Percentiles rank a stretch among this genome's conserved stretches.
These are phyloP conservation scores for Enhydra lutris DNA, from an alignment of 2,113 vertebrate genomes.

Conservation along the genomic window DNA sequence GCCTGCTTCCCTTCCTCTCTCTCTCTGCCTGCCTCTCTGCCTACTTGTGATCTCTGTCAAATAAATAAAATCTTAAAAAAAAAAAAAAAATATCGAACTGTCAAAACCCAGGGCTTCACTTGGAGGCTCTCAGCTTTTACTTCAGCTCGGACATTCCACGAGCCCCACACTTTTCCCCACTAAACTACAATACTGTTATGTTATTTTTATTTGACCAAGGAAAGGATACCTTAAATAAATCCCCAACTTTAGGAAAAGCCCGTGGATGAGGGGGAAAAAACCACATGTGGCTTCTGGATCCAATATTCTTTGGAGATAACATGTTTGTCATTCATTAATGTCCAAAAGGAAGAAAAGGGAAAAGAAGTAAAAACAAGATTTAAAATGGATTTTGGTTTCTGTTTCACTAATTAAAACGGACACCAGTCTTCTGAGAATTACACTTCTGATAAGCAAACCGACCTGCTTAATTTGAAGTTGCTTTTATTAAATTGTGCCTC, in stretches of 20 bases:
- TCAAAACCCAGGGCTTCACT: background rate
- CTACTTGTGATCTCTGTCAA: no score
- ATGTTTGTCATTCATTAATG: slow-evolving; percentile 21
- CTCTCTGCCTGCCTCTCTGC: no score
- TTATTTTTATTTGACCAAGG: slow-evolving; percentile 30
- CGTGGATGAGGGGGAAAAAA: background rate
- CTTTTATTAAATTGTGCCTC: slow-evolving; percentile 88
- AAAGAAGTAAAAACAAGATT: slow-evolving; percentile 77
- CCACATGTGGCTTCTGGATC: background rate
- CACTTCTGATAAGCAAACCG: slow-evolving; percentile 80
- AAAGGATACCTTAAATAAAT: slow-evolving; percentile 26
- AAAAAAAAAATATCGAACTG: background rate
- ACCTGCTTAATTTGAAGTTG: slow-evolving; percentile 87
- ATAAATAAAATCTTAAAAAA: no score
- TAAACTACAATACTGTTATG: background rate
- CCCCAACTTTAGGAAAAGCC: background rate
- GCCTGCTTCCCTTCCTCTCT: no score
- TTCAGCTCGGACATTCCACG: background rate
- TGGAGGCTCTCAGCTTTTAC: background rate
- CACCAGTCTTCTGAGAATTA: slow-evolving; percentile 80
- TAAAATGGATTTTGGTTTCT: slow-evolving; percentile 82
- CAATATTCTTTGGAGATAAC: slow-evolving; percentile 28
- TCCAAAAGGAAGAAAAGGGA: slow-evolving; percentile 56
- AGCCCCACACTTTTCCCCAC: background rate
- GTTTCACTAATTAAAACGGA: slow-evolving; percentile 90